Percentiles rank a stretch among this genome's conserved stretches.
Conservation (phyloP, 2,113 vertebrate genomes). For the Dromiciops gliroides region DNA sequence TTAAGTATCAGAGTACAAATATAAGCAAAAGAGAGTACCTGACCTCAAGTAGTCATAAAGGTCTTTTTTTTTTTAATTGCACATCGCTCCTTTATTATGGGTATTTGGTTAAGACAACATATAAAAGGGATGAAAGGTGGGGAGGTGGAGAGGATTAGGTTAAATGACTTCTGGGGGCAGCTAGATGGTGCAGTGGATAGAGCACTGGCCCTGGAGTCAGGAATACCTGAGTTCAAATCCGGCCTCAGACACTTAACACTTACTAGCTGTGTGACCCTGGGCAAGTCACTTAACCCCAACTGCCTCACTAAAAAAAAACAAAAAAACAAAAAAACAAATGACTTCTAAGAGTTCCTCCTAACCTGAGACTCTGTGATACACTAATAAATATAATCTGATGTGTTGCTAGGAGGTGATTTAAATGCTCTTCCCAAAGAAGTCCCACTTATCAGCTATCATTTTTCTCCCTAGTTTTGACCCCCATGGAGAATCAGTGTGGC, state of each 20-base stretch:
- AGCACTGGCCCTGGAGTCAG: too few relatives aligned
- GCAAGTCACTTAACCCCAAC: too few relatives aligned
- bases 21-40: neutral
- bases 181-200: too few relatives aligned
- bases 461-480: slow-evolving; percentile 72
- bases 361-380: neutral
- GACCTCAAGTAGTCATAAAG: neutral
- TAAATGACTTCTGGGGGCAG: neutral
- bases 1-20: neutral
- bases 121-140: neutral
- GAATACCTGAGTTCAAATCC: too few relatives aligned
- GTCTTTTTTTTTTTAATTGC: neutral
- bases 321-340: too few relatives aligned
- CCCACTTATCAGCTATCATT: slow-evolving; percentile 75
- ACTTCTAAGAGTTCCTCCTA: neutral
- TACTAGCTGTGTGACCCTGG: too few relatives aligned
- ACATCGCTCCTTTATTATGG: neutral
- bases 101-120: neutral
- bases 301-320: too few relatives aligned
- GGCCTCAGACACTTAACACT: too few relatives aligned
- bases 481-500: slow-evolving; percentile 76
- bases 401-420: slow-evolving; percentile 78
- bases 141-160: neutral
- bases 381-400: slow-evolving; percentile 75
- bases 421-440: slow-evolving; percentile 75